phyloP scores from a whole-genome alignment of 2,888 invertebrate species.

The Dasypogon diadema region DNA sequence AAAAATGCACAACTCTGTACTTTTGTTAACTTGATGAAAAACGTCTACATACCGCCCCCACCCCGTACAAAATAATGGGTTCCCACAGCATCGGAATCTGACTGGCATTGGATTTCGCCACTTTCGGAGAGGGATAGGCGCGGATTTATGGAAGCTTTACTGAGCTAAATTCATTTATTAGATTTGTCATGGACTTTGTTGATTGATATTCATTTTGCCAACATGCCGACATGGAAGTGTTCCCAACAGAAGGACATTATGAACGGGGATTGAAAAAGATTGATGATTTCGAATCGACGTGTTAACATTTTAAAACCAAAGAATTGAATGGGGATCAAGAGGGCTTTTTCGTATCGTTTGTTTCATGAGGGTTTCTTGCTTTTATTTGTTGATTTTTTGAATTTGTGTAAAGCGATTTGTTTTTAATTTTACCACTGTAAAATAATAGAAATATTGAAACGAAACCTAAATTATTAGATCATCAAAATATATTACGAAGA shows the following conservation, averaged over 20 bases:
- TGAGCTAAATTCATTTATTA: slow-evolving; percentile 25
- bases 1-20: slow-evolving; percentile 32
- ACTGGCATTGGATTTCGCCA: neutral
- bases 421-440: too few relatives aligned
- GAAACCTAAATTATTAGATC: too few relatives aligned
- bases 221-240: slow-evolving; percentile 13
- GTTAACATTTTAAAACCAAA: neutral
- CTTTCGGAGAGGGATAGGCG: neutral
- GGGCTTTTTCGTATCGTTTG: too few relatives aligned
- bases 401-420: too few relatives aligned
- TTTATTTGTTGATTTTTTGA: too few relatives aligned
- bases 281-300: neutral
- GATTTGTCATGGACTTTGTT: slow-evolving; percentile 16
- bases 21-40: neutral
- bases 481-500: too few relatives aligned
- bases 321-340: too few relatives aligned
- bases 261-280: slow-evolving; percentile 9
- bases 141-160: neutral
- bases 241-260: slow-evolving; percentile 17
- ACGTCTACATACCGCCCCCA: too few relatives aligned
- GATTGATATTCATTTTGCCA: slow-evolving; percentile 30
- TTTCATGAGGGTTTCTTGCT: too few relatives aligned
- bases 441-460: too few relatives aligned
- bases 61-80: too few relatives aligned
- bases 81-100: neutral